Evolutionary conservation across 2,797 vertebrate genomes (phyloP).

Genomic region (Phalloptychus januarius): DNA sequence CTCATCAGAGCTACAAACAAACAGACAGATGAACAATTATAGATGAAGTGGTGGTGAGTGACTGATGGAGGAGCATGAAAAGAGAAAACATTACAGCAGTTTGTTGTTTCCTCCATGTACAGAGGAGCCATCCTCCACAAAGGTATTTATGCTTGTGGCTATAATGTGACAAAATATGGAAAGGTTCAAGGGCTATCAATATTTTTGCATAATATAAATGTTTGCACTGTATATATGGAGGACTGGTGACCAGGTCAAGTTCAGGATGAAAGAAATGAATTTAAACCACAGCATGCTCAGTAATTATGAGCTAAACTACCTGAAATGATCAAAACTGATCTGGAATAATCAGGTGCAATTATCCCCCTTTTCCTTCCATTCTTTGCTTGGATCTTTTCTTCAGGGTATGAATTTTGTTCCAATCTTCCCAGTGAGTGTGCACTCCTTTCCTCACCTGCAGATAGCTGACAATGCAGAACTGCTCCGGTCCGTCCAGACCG

Average conservation of each 20-base stretch:
- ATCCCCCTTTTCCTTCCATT: neutral
- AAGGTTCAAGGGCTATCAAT: too few relatives aligned
- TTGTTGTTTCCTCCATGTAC: neutral
- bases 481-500: conserved; percentile 75
- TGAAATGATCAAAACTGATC: neutral
- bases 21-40: conserved; percentile 46
- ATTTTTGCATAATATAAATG: too few relatives aligned
- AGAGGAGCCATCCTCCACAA: too few relatives aligned
- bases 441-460: conserved; percentile 79
- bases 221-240: neutral
- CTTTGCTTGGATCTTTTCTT: neutral
- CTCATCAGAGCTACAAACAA: conserved; percentile 44
- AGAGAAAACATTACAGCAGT: conserved; percentile 19
- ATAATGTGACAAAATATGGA: neutral
- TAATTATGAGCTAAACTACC: neutral
- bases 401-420: neutral
- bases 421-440: neutral
- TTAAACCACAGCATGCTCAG: neutral
- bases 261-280: neutral
- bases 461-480: conserved; percentile 89
- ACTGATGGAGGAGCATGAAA: conserved; percentile 30
- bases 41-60: conserved; percentile 38
- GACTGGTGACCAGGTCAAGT: neutral
- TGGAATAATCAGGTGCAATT: neutral
- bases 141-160: neutral